Evolutionary conservation across 2,888 invertebrate species (phyloP), one percentile per base, ranked within the genome.

Genomic region (Calephelis perditalis): DNA sequence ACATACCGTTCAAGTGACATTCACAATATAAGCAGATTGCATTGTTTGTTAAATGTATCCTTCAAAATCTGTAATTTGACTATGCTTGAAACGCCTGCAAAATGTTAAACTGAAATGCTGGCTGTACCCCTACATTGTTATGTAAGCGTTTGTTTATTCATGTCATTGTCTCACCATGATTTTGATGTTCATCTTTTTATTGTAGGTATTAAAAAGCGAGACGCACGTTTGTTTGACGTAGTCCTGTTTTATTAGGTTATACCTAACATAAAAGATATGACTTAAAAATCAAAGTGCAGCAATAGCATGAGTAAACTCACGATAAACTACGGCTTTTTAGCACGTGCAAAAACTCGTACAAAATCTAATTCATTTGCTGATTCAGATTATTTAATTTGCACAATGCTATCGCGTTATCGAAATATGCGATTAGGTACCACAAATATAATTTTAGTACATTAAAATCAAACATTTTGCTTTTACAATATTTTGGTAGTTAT

Each of bases 11-110:
- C 5, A 40, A 6, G 8, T 40, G 6, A 40, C 40, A 40, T 8
- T 7, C 40, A 40, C 40, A 40, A 40, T 40, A 40, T 8, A 40
- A 40, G 40, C 40, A 40, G 8, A 8, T 40, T 10, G 35, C 52
- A 5, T 9, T 52, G 52, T 2, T 52, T 52, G 10, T 52, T 52
- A 10, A 26, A 52, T 35, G 35, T 35, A 52, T 52, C 11, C 11
- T 26, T 15, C 26, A 4, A 49, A 49, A 52, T 52, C 11, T 26
- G 2, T 10, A 52, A 35, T 52, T 52, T 26, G 11, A 52, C 52
- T 35, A 52, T 52, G 35, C 7, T 57, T 70, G 71, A 77, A 74
- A 56, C 69, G 76, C 77, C 78, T 79, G 81, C 75, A 77, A 78
- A 15, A 67, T 72, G 77, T 75, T 67, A 68, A 63, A 64, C 60